Evolutionary conservation across 1,140 invertebrate species (phyloP), one percentile per base, ranked within the genome.

Genomic region (Yoshiicerus persimilis): DNA sequence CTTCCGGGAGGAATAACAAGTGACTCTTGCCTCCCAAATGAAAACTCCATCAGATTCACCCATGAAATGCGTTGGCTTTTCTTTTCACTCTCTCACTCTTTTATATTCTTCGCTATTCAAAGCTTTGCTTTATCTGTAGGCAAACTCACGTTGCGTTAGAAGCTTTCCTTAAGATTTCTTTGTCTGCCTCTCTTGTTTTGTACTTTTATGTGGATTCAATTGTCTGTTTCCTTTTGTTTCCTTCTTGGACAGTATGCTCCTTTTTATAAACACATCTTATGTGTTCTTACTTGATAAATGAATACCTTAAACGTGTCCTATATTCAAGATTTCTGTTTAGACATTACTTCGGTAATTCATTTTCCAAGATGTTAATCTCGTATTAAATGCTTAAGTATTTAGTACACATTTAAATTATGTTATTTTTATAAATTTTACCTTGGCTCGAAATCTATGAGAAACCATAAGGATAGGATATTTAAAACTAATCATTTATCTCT

Each of bases 1-100:
- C 84, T 86, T 86, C 84, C 84, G 84, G 39, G 39, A 86, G 84
- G 84, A 86, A 86, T 86, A 86, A 41, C 84, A 86, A 86, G 84
- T 86, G 84, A 86, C 84, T 86, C 30, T 86, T 70, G 66, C 66
- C 66, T 70, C 66, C 56, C 56, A 86, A 86, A 86, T 86, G 84
- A 86, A 86, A 86, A 86, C 84, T 86, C 84, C 56, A 86, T 86
- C 84, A 86, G 84, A 86, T 86, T 62, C 84, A 36, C 66, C 66
- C 66, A 70, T 70, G 66, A 70, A 70, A 70, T 30, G 66, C 66
- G 4, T 30, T 32, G n/a, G 66, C 27, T 32, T 70, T 70, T 70
- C 66, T 83, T 83, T 41, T 32, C 77, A 27, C 77, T 83, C 38
- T n/a, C 38, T 27, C 77, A 23, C 23, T 83, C 77, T 83, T 83